Evolutionary conservation across 2,888 invertebrate genomes (phyloP).

Genomic region (Ptychoptera albimana): DNA sequence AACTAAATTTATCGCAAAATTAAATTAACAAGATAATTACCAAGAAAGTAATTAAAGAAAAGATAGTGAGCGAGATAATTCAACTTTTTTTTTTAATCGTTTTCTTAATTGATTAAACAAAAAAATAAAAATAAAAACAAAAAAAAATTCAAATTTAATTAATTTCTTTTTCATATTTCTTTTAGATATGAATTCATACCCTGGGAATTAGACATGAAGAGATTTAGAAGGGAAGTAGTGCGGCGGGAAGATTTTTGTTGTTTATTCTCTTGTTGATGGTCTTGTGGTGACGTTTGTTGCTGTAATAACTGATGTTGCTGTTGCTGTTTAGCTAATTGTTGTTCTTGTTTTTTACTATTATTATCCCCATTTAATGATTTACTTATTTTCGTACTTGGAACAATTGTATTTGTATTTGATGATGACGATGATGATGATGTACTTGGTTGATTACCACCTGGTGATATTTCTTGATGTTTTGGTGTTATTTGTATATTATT

Average conservation of each 20-base stretch:
- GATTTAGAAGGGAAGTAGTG: constrained; percentile 86
- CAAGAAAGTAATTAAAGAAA: too few relatives aligned
- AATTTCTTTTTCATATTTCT: constrained; percentile 7
- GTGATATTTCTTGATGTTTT: not conserved
- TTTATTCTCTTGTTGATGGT: constrained; percentile 19
- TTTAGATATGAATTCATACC: constrained; percentile 36
- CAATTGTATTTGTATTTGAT: constrained; percentile 14
- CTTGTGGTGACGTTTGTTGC: constrained; percentile 14
- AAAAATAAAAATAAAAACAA: not conserved
- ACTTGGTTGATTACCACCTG: constrained; percentile 3
- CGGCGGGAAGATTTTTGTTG: constrained; percentile 64
- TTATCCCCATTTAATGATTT: not conserved
- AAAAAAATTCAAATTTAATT: constrained; percentile 1
- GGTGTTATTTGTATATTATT: not conserved
- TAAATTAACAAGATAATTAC: too few relatives aligned
- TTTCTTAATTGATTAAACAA: not conserved
- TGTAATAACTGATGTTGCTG: constrained; percentile 14
- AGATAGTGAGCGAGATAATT: too few relatives aligned
- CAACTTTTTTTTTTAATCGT: not conserved
- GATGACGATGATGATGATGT: constrained; percentile 21
- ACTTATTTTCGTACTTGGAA: constrained; percentile 13
- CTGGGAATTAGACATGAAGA: constrained; percentile 91
- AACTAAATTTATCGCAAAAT: too few relatives aligned
- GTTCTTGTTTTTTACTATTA: too few relatives aligned
- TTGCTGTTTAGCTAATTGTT: too few relatives aligned